Evolutionary conservation across 2,113 vertebrate genomes (phyloP).

Genomic region (Pungitius pungitius): DNA sequence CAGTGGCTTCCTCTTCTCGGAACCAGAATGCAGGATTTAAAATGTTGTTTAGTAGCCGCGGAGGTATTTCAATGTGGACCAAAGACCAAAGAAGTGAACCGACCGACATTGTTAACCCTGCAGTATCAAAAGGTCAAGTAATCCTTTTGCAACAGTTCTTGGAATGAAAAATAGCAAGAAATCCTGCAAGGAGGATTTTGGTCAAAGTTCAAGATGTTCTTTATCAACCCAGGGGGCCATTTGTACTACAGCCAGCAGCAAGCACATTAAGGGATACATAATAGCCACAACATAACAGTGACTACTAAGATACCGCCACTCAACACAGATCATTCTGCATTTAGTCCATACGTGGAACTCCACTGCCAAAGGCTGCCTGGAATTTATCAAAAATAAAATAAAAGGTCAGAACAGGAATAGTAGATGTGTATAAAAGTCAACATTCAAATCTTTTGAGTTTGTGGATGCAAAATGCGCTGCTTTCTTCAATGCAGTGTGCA

Average conservation of each 20-base stretch:
- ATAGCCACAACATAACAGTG: too few species aligned
- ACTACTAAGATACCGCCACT: too few species aligned
- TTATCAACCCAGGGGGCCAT: not conserved
- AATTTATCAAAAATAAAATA: too few species aligned
- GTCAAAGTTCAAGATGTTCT: not conserved
- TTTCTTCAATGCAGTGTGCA: conserved; percentile 1
- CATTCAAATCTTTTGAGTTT: too few species aligned
- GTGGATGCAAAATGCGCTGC: not conserved
- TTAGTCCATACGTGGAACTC: too few species aligned
- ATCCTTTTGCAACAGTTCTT: not conserved
- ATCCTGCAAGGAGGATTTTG: not conserved
- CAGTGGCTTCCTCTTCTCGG: not conserved
- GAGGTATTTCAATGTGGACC: not conserved
- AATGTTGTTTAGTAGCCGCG: not conserved
- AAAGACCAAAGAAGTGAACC: not conserved
- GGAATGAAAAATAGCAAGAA: conserved; percentile 7
- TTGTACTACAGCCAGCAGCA: too few species aligned
- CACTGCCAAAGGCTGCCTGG: too few species aligned
- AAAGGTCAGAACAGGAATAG: too few species aligned
- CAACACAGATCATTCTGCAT: too few species aligned
- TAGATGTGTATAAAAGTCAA: too few species aligned
- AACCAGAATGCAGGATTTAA: not conserved
- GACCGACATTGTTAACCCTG: not conserved
- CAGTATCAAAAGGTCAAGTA: not conserved
- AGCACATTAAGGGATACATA: too few species aligned